phyloP scores from a whole-genome alignment of 2,888 invertebrate genomes.

The Lapara coniferarum region DNA sequence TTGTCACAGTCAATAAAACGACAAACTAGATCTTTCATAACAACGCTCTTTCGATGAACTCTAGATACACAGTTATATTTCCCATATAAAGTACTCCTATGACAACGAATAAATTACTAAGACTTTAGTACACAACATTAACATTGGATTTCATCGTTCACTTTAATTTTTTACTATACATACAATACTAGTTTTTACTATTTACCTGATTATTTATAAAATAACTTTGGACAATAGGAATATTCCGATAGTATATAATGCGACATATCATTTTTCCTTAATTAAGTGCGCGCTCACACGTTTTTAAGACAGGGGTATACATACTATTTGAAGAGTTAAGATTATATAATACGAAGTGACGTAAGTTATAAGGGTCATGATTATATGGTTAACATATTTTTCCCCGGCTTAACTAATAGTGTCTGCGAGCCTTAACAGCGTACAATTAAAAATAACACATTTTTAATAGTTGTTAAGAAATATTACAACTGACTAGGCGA shows the following conservation, averaged over 20 bases:
- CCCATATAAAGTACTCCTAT: too few species aligned
- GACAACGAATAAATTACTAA: background rate
- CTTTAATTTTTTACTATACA: background rate
- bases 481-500: constrained; percentile 17
- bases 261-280: background rate
- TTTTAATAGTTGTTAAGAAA: background rate
- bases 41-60: too few species aligned
- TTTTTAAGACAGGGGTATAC: background rate
- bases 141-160: background rate
- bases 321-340: background rate
- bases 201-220: background rate
- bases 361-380: background rate
- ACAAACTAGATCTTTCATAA: too few species aligned
- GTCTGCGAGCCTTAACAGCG: background rate
- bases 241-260: constrained; percentile 10
- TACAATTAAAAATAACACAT: constrained; percentile 7
- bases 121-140: background rate
- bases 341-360: background rate
- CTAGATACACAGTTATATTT: too few species aligned
- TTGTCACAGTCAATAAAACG: too few species aligned
- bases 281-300: background rate
- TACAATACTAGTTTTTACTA: background rate
- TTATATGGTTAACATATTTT: background rate
- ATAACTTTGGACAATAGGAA: constrained; percentile 22
- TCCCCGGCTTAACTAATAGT: background rate